These are phyloP conservation scores for Thera obeliscata DNA, from an alignment of 2,888 invertebrate species.

Conservation along the genomic window DNA sequence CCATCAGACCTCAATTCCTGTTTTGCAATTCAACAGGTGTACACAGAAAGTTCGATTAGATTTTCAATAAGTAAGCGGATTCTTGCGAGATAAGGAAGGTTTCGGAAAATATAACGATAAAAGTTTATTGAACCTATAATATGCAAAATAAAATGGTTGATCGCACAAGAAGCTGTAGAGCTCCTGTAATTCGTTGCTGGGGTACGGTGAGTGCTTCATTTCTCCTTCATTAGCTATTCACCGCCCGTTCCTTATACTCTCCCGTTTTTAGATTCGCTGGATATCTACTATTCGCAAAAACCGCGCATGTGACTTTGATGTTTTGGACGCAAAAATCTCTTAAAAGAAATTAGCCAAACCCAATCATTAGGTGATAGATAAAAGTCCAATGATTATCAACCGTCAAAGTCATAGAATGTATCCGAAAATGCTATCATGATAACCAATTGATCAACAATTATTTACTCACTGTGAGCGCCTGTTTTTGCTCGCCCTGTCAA, in stretches of 20 bases:
- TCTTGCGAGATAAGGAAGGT: conserved; percentile 48
- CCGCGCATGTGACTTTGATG: conserved; percentile 7
- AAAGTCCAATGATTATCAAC: not conserved
- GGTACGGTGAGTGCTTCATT: conserved; percentile 54
- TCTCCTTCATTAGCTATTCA: conserved; percentile 61
- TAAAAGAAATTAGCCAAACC: not conserved
- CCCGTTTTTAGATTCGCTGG: conserved; percentile 36
- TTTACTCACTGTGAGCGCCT: too few species aligned
- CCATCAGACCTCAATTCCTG: conserved; percentile 45
- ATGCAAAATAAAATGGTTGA: conserved; percentile 62
- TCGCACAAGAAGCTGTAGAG: conserved; percentile 50
- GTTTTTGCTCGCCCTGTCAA: too few species aligned
- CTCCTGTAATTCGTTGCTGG: conserved; percentile 46
- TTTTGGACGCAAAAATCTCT: not conserved
- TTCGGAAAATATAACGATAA: conserved; percentile 55
- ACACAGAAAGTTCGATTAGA: conserved; percentile 46
- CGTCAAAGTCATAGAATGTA: too few species aligned
- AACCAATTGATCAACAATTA: too few species aligned
- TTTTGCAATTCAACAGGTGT: conserved; percentile 47
- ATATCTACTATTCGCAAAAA: conserved; percentile 13
- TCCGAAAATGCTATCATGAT: too few species aligned
- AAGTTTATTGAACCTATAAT: conserved; percentile 58
- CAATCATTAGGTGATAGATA: not conserved
- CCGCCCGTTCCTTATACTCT: conserved; percentile 42
- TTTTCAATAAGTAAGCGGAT: conserved; percentile 54